Evolutionary conservation across 2,888 invertebrate species (phyloP).

Genomic region (Drepanosiphum platanoidis): DNA sequence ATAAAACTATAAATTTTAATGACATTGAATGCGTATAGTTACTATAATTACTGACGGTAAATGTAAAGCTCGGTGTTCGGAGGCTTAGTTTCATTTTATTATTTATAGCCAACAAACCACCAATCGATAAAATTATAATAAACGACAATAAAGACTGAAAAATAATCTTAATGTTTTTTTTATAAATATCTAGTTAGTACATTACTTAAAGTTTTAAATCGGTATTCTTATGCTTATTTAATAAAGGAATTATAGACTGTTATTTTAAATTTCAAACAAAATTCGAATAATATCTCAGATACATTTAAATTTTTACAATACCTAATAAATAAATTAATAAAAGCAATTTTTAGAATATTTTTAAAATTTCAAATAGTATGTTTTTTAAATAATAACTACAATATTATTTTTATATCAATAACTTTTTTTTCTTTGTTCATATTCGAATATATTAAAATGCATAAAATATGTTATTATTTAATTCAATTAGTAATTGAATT

Average conservation of each 20-base stretch:
- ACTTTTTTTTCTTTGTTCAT: neutral
- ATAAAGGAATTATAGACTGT: no score
- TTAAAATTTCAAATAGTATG: neutral
- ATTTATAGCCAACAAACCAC: neutral
- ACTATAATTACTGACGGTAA: neutral
- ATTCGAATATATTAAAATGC: neutral
- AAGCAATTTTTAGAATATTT: no score
- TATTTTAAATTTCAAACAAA: no score
- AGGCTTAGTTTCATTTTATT: neutral
- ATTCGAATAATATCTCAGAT: no score
- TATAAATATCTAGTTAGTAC: no score
- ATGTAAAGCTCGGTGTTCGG: neutral
- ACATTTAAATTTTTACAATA: no score
- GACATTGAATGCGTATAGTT: neutral
- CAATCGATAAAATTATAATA: neutral
- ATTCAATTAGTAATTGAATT: no score
- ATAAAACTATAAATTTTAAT: constrained; percentile 4
- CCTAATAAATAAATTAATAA: no score
- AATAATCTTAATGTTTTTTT: neutral
- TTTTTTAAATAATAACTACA: neutral
- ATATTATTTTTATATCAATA: neutral
- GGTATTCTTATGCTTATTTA: no score
- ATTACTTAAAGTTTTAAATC: no score
- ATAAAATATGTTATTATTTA: neutral
- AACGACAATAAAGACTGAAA: neutral